These are phyloP conservation scores for Pseudotriccus pelzelni DNA, from an alignment of 2,797 vertebrate genomes.

Conservation along the genomic window DNA sequence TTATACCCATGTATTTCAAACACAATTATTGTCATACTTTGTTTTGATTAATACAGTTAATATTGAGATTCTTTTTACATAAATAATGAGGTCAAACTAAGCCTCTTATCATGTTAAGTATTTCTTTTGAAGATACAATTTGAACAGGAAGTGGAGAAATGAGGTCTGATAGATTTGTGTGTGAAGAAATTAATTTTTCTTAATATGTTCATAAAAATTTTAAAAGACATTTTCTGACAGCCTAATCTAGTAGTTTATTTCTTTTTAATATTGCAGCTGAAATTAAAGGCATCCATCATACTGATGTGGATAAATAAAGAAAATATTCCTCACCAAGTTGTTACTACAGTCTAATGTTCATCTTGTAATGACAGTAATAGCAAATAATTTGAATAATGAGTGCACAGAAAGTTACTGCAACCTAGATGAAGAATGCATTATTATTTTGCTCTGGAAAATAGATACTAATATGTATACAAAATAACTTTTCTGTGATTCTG, in stretches of 20 bases:
- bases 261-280: background rate
- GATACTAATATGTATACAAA: background rate
- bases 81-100: background rate
- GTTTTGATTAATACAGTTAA: background rate
- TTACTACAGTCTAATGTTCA: background rate
- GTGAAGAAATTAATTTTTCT: background rate
- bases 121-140: background rate
- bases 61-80: background rate
- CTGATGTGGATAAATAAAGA: background rate
- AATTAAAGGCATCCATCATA: background rate
- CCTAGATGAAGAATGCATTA: background rate
- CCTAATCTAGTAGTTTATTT: background rate
- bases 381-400: background rate
- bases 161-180: background rate
- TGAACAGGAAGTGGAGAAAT: background rate
- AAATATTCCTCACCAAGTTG: background rate
- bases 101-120: background rate
- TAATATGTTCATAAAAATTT: conserved; percentile 1
- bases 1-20: background rate
- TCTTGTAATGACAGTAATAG: background rate
- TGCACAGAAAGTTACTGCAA: background rate
- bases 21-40: background rate
- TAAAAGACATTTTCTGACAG: background rate
- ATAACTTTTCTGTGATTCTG: background rate
- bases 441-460: background rate